Conservation (phyloP, 2,888 invertebrate genomes). For the Lucinisca nassula region DNA sequence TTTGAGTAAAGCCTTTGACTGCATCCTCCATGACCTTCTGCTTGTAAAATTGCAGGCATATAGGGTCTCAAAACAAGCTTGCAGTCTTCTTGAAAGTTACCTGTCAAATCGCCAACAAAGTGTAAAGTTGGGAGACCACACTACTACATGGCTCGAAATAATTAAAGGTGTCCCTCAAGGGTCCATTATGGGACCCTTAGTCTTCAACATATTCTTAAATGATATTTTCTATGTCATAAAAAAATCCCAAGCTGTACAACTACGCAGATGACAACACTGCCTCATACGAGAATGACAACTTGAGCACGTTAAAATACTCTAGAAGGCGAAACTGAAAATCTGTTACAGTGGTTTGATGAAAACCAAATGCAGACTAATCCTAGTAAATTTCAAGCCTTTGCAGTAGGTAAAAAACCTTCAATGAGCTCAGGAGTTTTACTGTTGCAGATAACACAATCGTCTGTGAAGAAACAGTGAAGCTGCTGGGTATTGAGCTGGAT, state of each 20-base stretch:
- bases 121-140: neutral
- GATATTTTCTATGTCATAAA: neutral
- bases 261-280: neutral
- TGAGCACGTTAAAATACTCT: neutral
- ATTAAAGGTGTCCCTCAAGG: no score
- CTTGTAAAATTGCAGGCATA: slow-evolving; percentile 7
- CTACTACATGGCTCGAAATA: no score
- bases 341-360: neutral
- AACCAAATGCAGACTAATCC: slow-evolving; percentile 11
- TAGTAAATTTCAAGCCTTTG: neutral
- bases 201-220: slow-evolving; percentile 9
- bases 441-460: neutral
- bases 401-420: neutral
- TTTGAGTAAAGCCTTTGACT: neutral
- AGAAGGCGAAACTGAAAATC: neutral
- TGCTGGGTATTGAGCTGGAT: neutral
- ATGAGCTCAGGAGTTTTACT: neutral
- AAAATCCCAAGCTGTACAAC: neutral
- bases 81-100: slow-evolving; percentile 15
- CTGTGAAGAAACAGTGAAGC: no score
- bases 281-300: no score
- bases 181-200: neutral
- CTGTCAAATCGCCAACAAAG: neutral
- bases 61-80: slow-evolving; percentile 14
- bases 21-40: neutral